These are phyloP conservation scores for Tamandua tetradactyla DNA, from an alignment of 2,797 vertebrate genomes.

Conservation along the genomic window DNA sequence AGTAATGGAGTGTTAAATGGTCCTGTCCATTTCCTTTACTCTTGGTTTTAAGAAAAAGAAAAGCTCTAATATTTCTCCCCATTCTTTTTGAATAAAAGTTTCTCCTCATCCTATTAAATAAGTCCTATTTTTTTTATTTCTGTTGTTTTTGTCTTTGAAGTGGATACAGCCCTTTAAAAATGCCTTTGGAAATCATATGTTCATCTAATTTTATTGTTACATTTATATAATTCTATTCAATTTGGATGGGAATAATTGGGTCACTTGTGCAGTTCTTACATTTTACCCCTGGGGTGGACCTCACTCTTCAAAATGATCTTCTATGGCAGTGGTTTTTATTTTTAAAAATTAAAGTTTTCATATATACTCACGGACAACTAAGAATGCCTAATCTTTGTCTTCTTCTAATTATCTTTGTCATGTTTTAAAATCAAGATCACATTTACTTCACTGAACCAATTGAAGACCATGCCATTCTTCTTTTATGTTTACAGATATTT, in stretches of 20 bases:
- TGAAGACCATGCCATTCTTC: not conserved
- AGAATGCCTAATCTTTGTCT: not conserved
- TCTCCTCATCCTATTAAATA: not conserved
- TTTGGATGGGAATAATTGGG: not conserved
- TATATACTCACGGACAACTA: not conserved
- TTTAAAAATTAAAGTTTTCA: not conserved
- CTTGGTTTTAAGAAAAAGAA: not conserved
- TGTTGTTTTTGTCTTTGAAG: not conserved
- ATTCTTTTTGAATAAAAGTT: not conserved
- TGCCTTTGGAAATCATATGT: not conserved
- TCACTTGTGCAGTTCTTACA: not conserved
- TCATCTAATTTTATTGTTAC: not conserved
- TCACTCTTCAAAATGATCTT: not conserved
- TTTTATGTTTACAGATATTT: not conserved
- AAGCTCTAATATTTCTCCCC: not conserved
- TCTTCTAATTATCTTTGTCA: not conserved
- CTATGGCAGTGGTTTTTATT: not conserved
- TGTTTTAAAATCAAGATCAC: not conserved
- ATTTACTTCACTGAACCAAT: not conserved
- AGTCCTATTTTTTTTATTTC: not conserved
- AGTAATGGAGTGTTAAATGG: not conserved
- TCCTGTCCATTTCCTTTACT: not conserved
- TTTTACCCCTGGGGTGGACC: not conserved
- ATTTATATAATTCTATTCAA: not conserved
- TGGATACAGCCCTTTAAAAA: not conserved